Percentiles rank a stretch among this genome's conserved stretches.
Conservation (phyloP, 2,113 vertebrate species). For the Solenodon paradoxus region DNA sequence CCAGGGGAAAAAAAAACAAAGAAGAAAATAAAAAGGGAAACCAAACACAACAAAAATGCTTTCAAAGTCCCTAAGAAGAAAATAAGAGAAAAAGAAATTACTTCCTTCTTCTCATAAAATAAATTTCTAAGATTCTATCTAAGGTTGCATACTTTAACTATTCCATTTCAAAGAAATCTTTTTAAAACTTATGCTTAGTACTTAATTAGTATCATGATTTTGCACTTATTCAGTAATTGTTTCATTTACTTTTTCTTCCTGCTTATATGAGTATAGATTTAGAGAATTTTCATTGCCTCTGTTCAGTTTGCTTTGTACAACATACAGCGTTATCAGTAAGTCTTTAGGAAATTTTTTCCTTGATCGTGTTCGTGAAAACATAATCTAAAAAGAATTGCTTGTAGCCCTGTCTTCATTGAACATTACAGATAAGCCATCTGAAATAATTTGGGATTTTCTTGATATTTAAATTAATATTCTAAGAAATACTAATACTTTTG, state of each 20-base stretch:
- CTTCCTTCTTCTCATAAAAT: not conserved
- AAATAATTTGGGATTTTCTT: constrained; percentile 1
- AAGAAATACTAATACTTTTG: not conserved
- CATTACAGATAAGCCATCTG: not conserved
- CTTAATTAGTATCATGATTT: not conserved
- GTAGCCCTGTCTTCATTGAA: not conserved
- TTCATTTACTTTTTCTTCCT: not conserved
- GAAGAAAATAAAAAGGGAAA: too few relatives aligned
- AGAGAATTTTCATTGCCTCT: not conserved
- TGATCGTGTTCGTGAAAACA: not conserved
- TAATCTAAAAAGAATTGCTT: not conserved
- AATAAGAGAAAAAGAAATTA: too few relatives aligned
- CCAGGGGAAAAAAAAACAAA: too few relatives aligned
- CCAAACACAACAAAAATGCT: too few relatives aligned
- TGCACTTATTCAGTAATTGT: not conserved
- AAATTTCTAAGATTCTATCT: too few relatives aligned
- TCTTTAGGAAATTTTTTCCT: not conserved
- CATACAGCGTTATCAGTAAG: not conserved
- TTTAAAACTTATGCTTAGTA: not conserved
- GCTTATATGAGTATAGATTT: not conserved
- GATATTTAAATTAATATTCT: not conserved
- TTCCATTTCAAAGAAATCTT: not conserved
- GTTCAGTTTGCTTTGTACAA: not conserved
- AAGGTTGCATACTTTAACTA: too few relatives aligned
- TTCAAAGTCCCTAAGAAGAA: too few relatives aligned